These are phyloP conservation scores for Linnaemya vulpina DNA, from an alignment of 2,888 invertebrate species.

Conservation along the genomic window DNA sequence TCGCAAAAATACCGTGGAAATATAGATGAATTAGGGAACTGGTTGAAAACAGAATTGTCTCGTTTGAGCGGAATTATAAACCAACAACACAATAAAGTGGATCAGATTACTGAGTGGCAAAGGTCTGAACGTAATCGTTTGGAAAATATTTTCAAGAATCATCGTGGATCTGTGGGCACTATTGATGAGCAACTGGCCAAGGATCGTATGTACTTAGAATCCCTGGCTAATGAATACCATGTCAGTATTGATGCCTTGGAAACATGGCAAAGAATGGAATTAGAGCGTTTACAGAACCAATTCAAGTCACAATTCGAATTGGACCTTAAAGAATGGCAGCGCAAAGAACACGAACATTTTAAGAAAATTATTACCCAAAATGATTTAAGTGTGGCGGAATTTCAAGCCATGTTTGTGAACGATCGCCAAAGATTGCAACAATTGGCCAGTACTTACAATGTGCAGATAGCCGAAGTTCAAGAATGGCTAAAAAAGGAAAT, in stretches of 20 bases:
- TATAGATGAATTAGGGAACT: slow-evolving; percentile 80
- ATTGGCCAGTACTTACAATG: slow-evolving; percentile 79
- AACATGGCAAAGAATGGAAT: slow-evolving; percentile 80
- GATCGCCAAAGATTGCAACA: slow-evolving; percentile 79
- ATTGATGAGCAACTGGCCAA: slow-evolving; percentile 78
- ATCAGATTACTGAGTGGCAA: slow-evolving; percentile 80
- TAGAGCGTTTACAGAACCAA: slow-evolving; percentile 79
- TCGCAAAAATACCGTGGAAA: slow-evolving; percentile 79
- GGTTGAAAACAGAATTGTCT: slow-evolving; percentile 79
- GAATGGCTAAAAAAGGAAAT: slow-evolving; percentile 80
- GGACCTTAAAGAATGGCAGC: slow-evolving; percentile 80
- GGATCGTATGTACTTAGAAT: slow-evolving; percentile 79
- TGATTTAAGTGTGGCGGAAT: slow-evolving; percentile 81
- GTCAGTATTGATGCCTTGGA: slow-evolving; percentile 81
- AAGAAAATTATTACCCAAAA: slow-evolving; percentile 78
- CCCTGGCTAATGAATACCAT: slow-evolving; percentile 79
- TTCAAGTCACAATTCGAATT: slow-evolving; percentile 75
- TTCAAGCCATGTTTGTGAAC: slow-evolving; percentile 78
- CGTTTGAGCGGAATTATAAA: slow-evolving; percentile 79
- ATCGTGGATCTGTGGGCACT: slow-evolving; percentile 79
- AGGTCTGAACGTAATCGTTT: slow-evolving; percentile 79
- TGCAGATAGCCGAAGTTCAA: slow-evolving; percentile 81
- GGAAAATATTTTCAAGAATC: slow-evolving; percentile 78
- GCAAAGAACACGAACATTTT: slow-evolving; percentile 77
- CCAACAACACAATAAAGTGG: slow-evolving; percentile 80